Evolutionary conservation across 2,888 invertebrate genomes (phyloP), one percentile per base, ranked within the genome.

Genomic region (Nemotelus pantherinus): DNA sequence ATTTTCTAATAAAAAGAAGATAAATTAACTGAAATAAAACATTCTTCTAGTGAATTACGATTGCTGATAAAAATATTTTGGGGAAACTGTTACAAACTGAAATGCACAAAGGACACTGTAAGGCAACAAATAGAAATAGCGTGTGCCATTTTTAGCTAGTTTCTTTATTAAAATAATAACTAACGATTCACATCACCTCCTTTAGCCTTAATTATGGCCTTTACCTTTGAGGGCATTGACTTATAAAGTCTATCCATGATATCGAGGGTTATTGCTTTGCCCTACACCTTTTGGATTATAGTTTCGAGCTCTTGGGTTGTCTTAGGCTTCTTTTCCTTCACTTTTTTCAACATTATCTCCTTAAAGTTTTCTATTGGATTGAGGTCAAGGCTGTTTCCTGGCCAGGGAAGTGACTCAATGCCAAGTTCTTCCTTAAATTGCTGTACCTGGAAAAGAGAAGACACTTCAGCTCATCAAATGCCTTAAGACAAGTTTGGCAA

Each of bases 201-300:
- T 58, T 10, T 58, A 1, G 58, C 58, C 58, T 58, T 58, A 58
- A 58, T 58, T 58, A 58, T 58, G 1, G 58, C 5, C 58, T 58
- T 58, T 25, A 25, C 25, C 25, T 1, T 25, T 25, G 25, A 25
- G 25, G 25, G 0, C 25, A 25, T 25, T 25, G 25, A 25, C 58
- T 58, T 6, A 1, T 53, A 10, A 10, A 1, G 53, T 10, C 53
- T 53, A 53, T 53, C 10, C 6, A 53, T 53, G 53, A 53, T 6
- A 53, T 53, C 53, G 53, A 53, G 53, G 53, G 6, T 1, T 25
- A 25, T 53, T 5, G 1, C 10, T 9, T 10, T 7, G 58, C 25
- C 58, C 7, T 2, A 6, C 1, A 58, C 58, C 58, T n/a, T 58
- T 58, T 10, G 58, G 58, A 58, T 58, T 10, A 58, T 5, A 58